These are phyloP conservation scores for Polia nebulosa DNA, from an alignment of 2,888 invertebrate genomes.

Conservation along the genomic window DNA sequence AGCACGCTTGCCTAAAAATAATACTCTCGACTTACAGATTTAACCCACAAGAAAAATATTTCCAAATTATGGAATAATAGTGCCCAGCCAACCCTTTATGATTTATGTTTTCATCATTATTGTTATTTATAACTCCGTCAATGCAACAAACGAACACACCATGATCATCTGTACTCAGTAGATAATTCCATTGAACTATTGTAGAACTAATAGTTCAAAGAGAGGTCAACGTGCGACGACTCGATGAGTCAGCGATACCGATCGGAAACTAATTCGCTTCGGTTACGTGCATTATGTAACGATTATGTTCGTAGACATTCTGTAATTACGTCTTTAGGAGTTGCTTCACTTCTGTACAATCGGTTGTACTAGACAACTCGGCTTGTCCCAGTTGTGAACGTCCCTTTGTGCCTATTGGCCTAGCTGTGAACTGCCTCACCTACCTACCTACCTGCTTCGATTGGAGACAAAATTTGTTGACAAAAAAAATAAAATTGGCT, in stretches of 20 bases:
- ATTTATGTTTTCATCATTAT: too few species aligned
- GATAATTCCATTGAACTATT: conserved; percentile 4
- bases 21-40: too few species aligned
- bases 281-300: conserved; percentile 23
- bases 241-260: conserved; percentile 34
- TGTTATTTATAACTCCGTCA: too few species aligned
- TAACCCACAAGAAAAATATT: too few species aligned
- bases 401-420: neutral
- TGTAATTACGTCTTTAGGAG: neutral
- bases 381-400: neutral
- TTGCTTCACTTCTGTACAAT: neutral
- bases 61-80: too few species aligned
- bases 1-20: too few species aligned
- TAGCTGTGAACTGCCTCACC: too few species aligned
- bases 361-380: neutral
- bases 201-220: neutral
- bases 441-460: too few species aligned
- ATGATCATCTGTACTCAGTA: neutral
- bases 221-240: conserved; percentile 40
- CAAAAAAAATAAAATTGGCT: too few species aligned
- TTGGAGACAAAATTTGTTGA: too few species aligned
- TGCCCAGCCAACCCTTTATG: too few species aligned
- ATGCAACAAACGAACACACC: conserved; percentile 4
- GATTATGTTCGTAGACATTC: neutral
- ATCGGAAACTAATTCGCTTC: conserved; percentile 40